phyloP scores from a whole-genome alignment of 2,888 invertebrate species.

The Hyposoter dolosus region DNA sequence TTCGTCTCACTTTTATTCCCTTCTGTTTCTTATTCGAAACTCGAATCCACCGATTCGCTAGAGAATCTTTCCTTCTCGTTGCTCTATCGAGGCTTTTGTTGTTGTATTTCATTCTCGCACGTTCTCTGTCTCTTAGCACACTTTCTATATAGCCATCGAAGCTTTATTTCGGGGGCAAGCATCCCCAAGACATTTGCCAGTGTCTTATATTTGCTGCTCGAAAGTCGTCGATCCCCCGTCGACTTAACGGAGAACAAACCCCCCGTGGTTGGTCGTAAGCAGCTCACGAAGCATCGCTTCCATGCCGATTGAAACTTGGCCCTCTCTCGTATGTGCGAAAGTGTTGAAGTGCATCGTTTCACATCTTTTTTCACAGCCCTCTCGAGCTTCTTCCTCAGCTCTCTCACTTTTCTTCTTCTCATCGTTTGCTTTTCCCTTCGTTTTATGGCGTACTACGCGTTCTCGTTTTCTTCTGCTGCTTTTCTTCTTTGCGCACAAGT shows the following conservation, averaged over 20 bases:
- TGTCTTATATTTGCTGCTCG: conserved; percentile 31
- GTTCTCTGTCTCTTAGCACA: background rate
- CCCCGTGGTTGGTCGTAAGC: conserved; percentile 72
- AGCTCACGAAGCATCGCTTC: conserved; percentile 78
- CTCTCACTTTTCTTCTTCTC: conserved; percentile 19
- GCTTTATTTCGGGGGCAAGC: conserved; percentile 51
- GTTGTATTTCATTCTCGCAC: background rate
- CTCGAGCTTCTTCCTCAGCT: background rate
- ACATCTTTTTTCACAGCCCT: conserved; percentile 33
- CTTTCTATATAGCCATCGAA: conserved; percentile 8
- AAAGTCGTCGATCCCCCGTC: conserved; percentile 51
- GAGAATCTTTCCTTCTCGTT: background rate
- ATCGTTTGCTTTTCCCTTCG: background rate
- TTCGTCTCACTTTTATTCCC: conserved; percentile 19
- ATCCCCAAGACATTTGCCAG: conserved; percentile 25
- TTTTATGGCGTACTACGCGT: background rate
- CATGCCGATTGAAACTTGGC: conserved; percentile 80
- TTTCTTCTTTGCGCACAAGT: conserved; percentile 34
- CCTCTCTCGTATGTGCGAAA: conserved; percentile 70
- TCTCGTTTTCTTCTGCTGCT: conserved; percentile 22
- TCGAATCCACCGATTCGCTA: conserved; percentile 4
- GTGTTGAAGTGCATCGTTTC: conserved; percentile 77
- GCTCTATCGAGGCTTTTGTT: background rate
- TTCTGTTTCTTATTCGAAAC: conserved; percentile 1
- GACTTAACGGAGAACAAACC: conserved; percentile 55